A percentile compares a stretch with the other conserved stretches of the same genome.
These are phyloP conservation scores for Cyphomyrus plagiostoma DNA, from an alignment of 2,113 vertebrate genomes.

Conservation along the genomic window DNA sequence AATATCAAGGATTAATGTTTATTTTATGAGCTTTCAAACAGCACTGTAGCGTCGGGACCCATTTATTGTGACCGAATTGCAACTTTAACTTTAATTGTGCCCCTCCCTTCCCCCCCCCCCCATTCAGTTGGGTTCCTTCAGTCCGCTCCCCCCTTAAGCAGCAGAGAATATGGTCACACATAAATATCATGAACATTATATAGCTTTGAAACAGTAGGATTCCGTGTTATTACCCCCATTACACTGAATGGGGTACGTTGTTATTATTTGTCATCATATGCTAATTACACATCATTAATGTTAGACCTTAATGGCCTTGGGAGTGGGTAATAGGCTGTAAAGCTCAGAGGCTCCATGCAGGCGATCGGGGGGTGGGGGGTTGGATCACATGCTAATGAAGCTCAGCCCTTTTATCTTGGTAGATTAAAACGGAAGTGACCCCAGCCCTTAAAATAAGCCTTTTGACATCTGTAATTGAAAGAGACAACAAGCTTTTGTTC, in stretches of 20 bases:
- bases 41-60: neutral
- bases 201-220: slow-evolving; percentile 66
- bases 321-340: slow-evolving; percentile 75
- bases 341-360: slow-evolving; percentile 61
- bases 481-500: slow-evolving; percentile 69
- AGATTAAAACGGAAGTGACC: slow-evolving; percentile 77
- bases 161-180: slow-evolving; percentile 55
- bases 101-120: neutral
- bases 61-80: neutral
- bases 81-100: neutral
- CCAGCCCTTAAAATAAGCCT: slow-evolving; percentile 73
- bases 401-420: slow-evolving; percentile 72
- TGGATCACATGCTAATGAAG: slow-evolving; percentile 67
- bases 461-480: slow-evolving; percentile 76
- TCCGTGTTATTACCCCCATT: slow-evolving; percentile 86
- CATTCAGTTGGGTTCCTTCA: slow-evolving; percentile 31
- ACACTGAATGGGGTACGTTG: slow-evolving; percentile 77
- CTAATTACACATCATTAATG: slow-evolving; percentile 97
- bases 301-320: slow-evolving; percentile 76
- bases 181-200: slow-evolving; percentile 61
- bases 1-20: neutral
- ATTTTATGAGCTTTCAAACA: neutral
- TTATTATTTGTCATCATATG: slow-evolving; percentile 91
- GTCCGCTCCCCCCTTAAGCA: slow-evolving; percentile 61
- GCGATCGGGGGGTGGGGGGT: slow-evolving; percentile 51